Conservation (phyloP, 2,113 vertebrate species). For the Mirza zaza region DNA sequence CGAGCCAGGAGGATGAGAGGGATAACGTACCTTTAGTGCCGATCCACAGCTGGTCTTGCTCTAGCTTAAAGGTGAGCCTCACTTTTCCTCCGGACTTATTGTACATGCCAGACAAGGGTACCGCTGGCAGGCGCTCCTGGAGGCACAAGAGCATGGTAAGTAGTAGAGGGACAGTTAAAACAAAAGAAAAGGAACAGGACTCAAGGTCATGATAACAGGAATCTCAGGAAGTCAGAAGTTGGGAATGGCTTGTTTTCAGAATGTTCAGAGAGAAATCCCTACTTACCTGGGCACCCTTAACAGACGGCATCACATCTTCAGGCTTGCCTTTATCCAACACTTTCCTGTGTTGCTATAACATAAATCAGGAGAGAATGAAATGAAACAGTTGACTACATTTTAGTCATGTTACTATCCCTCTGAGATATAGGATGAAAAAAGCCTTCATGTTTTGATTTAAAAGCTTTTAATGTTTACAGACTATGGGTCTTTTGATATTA, state of each 20-base stretch:
- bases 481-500: neutral
- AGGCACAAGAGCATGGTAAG: neutral
- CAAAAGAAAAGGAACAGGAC: neutral
- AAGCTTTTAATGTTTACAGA: neutral
- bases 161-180: neutral
- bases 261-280: rapidly evolving
- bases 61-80: conserved; percentile 97
- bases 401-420: neutral
- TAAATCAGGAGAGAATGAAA: conserved; percentile 54
- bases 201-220: rapidly evolving
- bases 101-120: conserved; percentile 98
- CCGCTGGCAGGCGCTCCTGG: conserved; percentile 97
- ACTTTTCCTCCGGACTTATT: conserved; percentile 99
- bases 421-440: neutral
- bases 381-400: neutral
- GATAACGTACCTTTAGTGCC: conserved; percentile 94
- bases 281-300: conserved; percentile 95
- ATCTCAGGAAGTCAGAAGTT: neutral
- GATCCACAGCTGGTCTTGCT: conserved; percentile 99
- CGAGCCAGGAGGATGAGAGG: rapidly evolving
- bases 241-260: neutral
- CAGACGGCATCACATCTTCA: conserved; percentile 95
- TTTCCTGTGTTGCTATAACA: conserved; percentile 98
- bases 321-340: conserved; percentile 99
- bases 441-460: neutral